phyloP scores from a whole-genome alignment of 2,888 invertebrate species.

The Timema podura region DNA sequence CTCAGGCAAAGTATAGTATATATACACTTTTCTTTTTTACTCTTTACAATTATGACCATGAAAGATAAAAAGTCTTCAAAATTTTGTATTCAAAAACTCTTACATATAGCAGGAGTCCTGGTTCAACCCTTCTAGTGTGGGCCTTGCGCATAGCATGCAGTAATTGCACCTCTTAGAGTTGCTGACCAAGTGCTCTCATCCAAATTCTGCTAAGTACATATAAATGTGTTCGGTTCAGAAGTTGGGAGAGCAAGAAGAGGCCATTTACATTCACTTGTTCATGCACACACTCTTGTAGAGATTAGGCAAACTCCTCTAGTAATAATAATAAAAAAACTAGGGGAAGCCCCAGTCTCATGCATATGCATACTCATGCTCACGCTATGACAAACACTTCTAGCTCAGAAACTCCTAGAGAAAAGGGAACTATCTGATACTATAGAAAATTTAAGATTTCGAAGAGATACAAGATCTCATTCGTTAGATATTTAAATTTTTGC shows the following conservation, averaged over 20 bases:
- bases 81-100: constrained; percentile 36
- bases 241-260: constrained; percentile 5
- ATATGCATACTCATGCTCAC: neutral
- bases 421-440: constrained; percentile 34
- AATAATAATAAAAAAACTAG: neutral
- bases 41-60: constrained; percentile 36
- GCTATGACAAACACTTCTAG: constrained; percentile 22
- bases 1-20: constrained; percentile 37
- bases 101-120: constrained; percentile 33
- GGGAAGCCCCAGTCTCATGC: neutral
- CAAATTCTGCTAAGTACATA: neutral
- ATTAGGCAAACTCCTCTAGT: neutral
- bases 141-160: too few species aligned
- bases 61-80: constrained; percentile 35
- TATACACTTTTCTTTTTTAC: constrained; percentile 34
- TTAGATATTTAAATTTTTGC: constrained; percentile 32
- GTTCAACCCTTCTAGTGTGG: constrained; percentile 13
- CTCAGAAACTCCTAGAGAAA: constrained; percentile 31
- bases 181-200: constrained; percentile 5
- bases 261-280: neutral
- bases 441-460: constrained; percentile 32
- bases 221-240: constrained; percentile 4
- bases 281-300: too few species aligned
- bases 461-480: constrained; percentile 34
- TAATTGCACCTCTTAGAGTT: too few species aligned